These are phyloP conservation scores for Stenotaenia linearis DNA, from an alignment of 2,888 invertebrate genomes.

Conservation along the genomic window DNA sequence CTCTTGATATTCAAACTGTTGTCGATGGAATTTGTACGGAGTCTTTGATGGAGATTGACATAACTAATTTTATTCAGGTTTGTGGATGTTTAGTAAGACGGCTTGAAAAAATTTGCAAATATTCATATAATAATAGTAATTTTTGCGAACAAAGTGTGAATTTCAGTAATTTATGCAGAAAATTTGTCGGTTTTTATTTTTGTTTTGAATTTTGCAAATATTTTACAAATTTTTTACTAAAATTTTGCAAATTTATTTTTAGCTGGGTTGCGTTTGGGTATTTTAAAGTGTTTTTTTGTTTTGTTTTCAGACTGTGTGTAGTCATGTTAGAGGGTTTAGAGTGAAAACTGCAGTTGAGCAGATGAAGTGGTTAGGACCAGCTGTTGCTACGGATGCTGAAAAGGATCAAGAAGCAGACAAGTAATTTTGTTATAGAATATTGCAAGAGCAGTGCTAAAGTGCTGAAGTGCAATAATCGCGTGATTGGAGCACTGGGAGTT, in stretches of 20 bases:
- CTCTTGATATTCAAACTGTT: conserved; percentile 61
- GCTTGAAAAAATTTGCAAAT: too few species aligned
- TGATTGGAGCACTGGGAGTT: too few species aligned
- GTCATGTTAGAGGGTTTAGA: conserved; percentile 52
- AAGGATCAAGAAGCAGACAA: conserved; percentile 21
- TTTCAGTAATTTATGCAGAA: too few species aligned
- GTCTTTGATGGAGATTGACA: conserved; percentile 60
- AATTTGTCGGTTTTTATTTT: too few species aligned
- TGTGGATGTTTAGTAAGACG: too few species aligned
- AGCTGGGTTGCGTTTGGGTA: neutral
- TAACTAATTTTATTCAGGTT: conserved; percentile 60
- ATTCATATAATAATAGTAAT: too few species aligned
- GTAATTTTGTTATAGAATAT: neutral
- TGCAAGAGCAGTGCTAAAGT: too few species aligned
- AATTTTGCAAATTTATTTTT: too few species aligned
- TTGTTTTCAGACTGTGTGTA: conserved; percentile 54
- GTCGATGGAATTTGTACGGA: conserved; percentile 64
- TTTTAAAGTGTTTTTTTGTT: neutral
- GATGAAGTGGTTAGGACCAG: conserved; percentile 28
- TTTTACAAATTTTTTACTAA: too few species aligned
- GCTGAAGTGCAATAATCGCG: too few species aligned
- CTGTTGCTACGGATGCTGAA: conserved; percentile 28
- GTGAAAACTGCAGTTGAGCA: conserved; percentile 39
- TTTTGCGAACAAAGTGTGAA: too few species aligned
- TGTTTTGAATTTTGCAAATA: too few species aligned